Conservation (phyloP, 1,140 invertebrate species). For the Bombyx mandarina region DNA sequence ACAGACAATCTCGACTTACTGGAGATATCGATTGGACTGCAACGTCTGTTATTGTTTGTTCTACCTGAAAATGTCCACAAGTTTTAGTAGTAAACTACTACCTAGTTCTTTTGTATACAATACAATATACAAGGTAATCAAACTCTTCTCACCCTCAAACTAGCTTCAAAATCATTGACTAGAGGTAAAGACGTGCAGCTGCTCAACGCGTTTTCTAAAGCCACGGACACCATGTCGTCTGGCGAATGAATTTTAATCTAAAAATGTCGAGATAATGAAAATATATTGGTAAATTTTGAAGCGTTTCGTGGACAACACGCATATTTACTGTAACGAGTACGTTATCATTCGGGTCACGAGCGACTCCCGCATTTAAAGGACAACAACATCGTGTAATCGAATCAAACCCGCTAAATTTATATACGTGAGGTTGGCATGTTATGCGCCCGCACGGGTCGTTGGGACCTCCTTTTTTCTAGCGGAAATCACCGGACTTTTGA, state of each 20-base stretch:
- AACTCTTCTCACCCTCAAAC: constrained; percentile 5
- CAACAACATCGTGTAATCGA: too few relatives aligned
- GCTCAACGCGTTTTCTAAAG: constrained; percentile 37
- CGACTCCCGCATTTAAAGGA: too few relatives aligned
- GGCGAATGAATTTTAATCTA: constrained; percentile 45
- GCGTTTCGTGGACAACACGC: too few relatives aligned
- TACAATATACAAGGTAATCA: not conserved
- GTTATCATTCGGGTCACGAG: too few relatives aligned
- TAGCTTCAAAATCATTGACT: constrained; percentile 34
- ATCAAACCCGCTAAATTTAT: too few relatives aligned
- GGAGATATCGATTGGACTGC: constrained; percentile 26
- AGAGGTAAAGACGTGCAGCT: constrained; percentile 21
- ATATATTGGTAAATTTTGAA: too few relatives aligned
- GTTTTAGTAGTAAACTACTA: not conserved
- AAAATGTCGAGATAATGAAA: constrained; percentile 5
- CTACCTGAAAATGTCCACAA: constrained; percentile 24
- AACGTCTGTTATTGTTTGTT: constrained; percentile 41
- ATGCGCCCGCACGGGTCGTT: too few relatives aligned
- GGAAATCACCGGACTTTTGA: too few relatives aligned
- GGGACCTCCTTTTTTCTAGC: too few relatives aligned
- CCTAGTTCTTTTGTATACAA: constrained; percentile 1
- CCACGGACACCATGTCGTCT: constrained; percentile 34
- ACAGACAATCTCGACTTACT: constrained; percentile 35
- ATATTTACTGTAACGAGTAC: too few relatives aligned
- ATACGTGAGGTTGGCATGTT: too few relatives aligned